Evolutionary conservation across 2,797 vertebrate genomes (phyloP).

Genomic region (Microctenopoma lineatum): DNA sequence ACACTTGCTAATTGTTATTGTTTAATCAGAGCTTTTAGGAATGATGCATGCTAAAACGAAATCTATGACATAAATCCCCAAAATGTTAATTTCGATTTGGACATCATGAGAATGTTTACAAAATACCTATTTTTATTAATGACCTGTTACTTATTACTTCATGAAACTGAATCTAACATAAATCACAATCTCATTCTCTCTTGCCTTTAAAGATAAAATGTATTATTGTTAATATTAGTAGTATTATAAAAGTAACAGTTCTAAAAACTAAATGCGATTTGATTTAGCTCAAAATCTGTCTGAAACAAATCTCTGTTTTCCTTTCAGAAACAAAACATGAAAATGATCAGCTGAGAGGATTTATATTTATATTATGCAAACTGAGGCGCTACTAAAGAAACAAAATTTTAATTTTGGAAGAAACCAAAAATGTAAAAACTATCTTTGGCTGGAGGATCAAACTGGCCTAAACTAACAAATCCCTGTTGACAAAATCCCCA

Average conservation of each 20-base stretch:
- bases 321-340: background rate
- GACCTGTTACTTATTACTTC: background rate
- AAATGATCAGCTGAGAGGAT: too few relatives aligned
- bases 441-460: too few relatives aligned
- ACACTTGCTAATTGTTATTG: too few relatives aligned
- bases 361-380: too few relatives aligned
- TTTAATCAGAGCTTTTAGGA: too few relatives aligned
- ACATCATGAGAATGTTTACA: background rate
- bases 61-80: background rate
- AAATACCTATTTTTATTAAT: background rate
- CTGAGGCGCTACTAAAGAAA: too few relatives aligned
- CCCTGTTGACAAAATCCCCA: background rate
- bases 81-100: background rate
- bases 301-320: background rate
- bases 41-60: background rate
- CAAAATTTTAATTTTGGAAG: too few relatives aligned
- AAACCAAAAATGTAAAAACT: background rate
- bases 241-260: background rate
- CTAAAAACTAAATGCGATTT: background rate
- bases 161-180: background rate
- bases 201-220: too few relatives aligned
- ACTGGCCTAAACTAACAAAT: background rate
- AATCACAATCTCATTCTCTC: too few relatives aligned
- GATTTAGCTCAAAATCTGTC: background rate
- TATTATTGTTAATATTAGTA: too few relatives aligned